Evolutionary conservation across 2,888 invertebrate species (phyloP).

Genomic region (Meteorus colon): DNA sequence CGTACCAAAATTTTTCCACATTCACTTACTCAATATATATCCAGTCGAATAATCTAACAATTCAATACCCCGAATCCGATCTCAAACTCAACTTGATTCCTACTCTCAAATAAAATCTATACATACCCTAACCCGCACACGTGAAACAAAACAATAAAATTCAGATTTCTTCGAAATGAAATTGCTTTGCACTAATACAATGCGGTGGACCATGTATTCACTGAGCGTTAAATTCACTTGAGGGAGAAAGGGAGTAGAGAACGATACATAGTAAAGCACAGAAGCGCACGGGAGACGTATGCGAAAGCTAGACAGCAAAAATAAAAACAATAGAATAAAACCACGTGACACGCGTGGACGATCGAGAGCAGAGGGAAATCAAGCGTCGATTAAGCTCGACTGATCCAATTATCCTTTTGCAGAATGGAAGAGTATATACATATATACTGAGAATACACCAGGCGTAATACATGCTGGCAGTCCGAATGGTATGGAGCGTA

Average conservation of each 20-base stretch:
- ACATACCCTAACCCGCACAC: background rate
- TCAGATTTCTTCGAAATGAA: slow-evolving; percentile 5
- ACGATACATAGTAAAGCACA: background rate
- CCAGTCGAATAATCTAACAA: too few relatives aligned
- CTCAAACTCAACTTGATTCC: too few relatives aligned
- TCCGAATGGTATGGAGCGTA: slow-evolving; percentile 33
- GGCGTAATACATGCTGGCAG: slow-evolving; percentile 14
- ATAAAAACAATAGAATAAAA: slow-evolving; percentile 21
- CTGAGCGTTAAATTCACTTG: slow-evolving; percentile 23
- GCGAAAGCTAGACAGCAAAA: background rate
- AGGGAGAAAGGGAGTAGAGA: background rate
- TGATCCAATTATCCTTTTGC: slow-evolving; percentile 32
- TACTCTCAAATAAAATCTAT: too few relatives aligned
- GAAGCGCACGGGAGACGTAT: background rate
- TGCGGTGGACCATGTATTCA: slow-evolving; percentile 9
- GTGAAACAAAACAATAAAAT: background rate
- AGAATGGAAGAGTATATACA: slow-evolving; percentile 18
- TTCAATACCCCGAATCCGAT: too few relatives aligned
- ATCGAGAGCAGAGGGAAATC: slow-evolving; percentile 24
- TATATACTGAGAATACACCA: slow-evolving; percentile 5
- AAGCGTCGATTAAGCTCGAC: slow-evolving; percentile 37
- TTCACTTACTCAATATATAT: too few relatives aligned
- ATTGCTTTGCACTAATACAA: background rate
- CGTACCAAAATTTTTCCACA: too few relatives aligned
- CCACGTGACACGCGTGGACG: slow-evolving; percentile 20